Evolutionary conservation across 2,797 vertebrate genomes (phyloP), one percentile per base, ranked within the genome.

Genomic region (Ceryle rudis): DNA sequence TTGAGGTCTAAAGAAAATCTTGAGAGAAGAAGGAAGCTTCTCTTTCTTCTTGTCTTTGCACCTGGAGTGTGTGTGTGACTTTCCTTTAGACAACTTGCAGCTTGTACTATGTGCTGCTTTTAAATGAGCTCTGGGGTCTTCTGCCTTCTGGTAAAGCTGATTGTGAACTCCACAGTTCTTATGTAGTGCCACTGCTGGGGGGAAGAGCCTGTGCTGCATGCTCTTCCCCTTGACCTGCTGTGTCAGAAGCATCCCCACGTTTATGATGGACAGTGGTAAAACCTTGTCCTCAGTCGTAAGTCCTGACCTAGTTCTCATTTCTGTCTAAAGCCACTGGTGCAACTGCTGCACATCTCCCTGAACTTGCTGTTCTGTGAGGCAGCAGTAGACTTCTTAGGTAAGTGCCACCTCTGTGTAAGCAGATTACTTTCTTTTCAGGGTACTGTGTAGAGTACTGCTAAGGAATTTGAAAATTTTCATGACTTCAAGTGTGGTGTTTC

Each of bases 291-390:
- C 1, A 1, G 0, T 35, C 1, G 0, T 23, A 23, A 42, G 21
- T 75, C n/a, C 55, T 86, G 75, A 37, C 39, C 72, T 47, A 2
- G 6, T 41, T 92, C 57, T 72, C 18, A 0, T 7, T 81, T 49
- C 61, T 65, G 37, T 14, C 47, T 26, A 3, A 91, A 85, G 71
- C 47, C 74, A 10, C 39, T 2, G 1, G 21, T 35, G 62, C 33
- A 29, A 5, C 11, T 33, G 3, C 16, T 64, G 74, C 0, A 0
- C 3, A 0, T 41, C 69, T 86, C 47, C 33, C n/a, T 80, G 39
- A 20, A 39, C 29, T 18, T 55, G 49, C 72, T 46, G 1, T 29
- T 49, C 22, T 47, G 65, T 61, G 70, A 26, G 61, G 62, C 64
- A 64, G 71, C 35, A 19, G 10, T 26, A 54, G 47, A 4, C 10